A percentile compares a stretch with the other conserved stretches of the same genome.
Evolutionary conservation across 1,140 invertebrate species (phyloP).

Genomic region (Pseudomyrmex concolor): DNA sequence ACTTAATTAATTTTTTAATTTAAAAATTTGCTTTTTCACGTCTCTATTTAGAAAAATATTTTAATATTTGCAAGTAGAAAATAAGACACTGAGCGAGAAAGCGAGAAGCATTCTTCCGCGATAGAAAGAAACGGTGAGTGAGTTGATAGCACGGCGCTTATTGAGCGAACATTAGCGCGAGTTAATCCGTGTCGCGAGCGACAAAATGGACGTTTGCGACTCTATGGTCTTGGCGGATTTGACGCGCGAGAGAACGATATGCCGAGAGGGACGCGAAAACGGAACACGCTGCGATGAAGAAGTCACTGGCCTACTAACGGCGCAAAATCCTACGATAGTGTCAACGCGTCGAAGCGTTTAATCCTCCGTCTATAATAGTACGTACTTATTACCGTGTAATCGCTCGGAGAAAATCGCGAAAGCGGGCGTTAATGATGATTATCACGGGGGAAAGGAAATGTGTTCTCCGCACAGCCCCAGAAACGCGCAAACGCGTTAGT

Average conservation of each 20-base stretch:
- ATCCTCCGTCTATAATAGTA: conserved; percentile 15
- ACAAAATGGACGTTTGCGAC: background rate
- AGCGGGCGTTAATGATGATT: conserved; percentile 1
- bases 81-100: no score
- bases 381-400: background rate
- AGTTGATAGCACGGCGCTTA: background rate
- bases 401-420: background rate
- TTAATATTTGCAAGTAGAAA: no score
- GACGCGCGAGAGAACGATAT: background rate
- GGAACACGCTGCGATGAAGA: conserved; percentile 40
- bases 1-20: no score
- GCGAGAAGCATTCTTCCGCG: background rate
- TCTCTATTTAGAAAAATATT: no score
- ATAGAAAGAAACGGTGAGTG: background rate
- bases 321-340: conserved; percentile 58
- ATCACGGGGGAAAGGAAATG: background rate
- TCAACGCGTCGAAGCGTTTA: conserved; percentile 59
- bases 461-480: background rate
- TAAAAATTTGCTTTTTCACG: no score
- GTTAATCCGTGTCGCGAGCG: background rate
- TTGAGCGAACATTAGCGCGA: background rate
- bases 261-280: conserved; percentile 3
- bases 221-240: conserved; percentile 12
- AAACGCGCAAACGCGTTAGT: no score
- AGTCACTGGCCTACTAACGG: conserved; percentile 68